Conservation (phyloP, 2,113 vertebrate species). For the human (Homo sapiens) region DNA sequence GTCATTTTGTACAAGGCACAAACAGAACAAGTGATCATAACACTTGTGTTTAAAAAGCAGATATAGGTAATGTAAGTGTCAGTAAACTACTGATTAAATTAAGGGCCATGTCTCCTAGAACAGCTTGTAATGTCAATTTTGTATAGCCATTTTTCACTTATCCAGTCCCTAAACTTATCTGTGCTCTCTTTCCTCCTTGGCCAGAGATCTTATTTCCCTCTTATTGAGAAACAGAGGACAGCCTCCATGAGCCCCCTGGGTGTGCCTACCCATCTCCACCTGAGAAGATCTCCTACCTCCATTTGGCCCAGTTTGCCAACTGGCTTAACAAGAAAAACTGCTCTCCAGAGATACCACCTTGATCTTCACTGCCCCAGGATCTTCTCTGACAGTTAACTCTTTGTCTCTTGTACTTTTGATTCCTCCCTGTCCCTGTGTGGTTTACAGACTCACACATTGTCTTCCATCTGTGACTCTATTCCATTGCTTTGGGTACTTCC, state of each 20-base stretch:
- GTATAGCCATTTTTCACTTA: background rate
- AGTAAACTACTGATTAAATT: background rate
- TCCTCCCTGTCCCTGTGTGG: fast-evolving
- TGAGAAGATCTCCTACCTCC: background rate
- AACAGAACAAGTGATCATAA: background rate
- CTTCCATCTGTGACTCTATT: background rate
- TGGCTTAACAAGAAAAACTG: background rate
- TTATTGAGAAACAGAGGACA: background rate
- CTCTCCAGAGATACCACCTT: background rate
- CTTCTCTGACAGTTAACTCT: background rate
- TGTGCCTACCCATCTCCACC: background rate
- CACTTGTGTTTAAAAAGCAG: background rate
- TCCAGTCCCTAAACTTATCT: background rate
- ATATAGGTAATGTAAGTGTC: background rate
- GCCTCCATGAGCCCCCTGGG: background rate
- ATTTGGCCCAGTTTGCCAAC: background rate
- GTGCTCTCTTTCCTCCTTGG: background rate
- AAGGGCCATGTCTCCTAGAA: background rate
- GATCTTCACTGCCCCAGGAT: background rate
- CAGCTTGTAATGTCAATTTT: background rate
- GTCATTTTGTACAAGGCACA: background rate
- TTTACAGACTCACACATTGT: background rate
- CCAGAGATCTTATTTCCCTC: background rate
- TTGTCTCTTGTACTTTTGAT: background rate
- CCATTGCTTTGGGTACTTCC: background rate